Evolutionary conservation across 2,113 vertebrate genomes (phyloP).

Genomic region (Dicerorhinus sumatrensis): DNA sequence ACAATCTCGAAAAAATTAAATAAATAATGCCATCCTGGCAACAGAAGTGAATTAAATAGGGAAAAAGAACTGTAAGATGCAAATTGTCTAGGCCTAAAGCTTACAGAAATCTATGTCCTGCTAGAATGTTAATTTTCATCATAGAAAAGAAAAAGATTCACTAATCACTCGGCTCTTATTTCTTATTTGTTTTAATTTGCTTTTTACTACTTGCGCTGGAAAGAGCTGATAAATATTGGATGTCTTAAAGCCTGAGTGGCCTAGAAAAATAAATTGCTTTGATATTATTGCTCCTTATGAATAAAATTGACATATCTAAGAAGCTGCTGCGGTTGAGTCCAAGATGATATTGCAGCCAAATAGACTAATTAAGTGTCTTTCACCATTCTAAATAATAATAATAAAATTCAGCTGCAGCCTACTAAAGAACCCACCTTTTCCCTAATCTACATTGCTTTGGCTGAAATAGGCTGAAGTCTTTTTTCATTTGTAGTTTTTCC

Average conservation of each 20-base stretch:
- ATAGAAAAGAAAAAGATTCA: not conserved
- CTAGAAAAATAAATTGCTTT: slow-evolving; percentile 63
- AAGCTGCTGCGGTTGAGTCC: not conserved
- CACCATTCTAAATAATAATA: slow-evolving; percentile 49
- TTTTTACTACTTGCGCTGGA: slow-evolving; percentile 65
- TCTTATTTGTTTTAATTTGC: slow-evolving; percentile 79
- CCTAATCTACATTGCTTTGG: slow-evolving; percentile 24
- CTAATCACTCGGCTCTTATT: slow-evolving; percentile 52
- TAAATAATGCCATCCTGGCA: not conserved
- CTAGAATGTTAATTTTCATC: slow-evolving; percentile 59
- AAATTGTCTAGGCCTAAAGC: not conserved
- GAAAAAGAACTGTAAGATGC: not conserved
- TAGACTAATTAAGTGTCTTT: slow-evolving; percentile 47
- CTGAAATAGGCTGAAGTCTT: not conserved
- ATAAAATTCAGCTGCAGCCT: slow-evolving; percentile 2
- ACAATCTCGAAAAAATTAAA: slow-evolving; percentile 26
- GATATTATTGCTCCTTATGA: slow-evolving; percentile 62
- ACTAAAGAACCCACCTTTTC: slow-evolving; percentile 23
- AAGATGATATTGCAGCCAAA: slow-evolving; percentile 57
- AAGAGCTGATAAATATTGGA: slow-evolving; percentile 65
- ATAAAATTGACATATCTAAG: slow-evolving; percentile 66
- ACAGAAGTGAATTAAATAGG: slow-evolving; percentile 27
- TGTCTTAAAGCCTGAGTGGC: slow-evolving; percentile 46
- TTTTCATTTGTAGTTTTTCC: slow-evolving; percentile 58
- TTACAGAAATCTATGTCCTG: not conserved